Percentiles rank a stretch among this genome's conserved stretches.
Evolutionary conservation across 2,888 invertebrate species (phyloP).

Genomic region (Lasioglossum figueresi): DNA sequence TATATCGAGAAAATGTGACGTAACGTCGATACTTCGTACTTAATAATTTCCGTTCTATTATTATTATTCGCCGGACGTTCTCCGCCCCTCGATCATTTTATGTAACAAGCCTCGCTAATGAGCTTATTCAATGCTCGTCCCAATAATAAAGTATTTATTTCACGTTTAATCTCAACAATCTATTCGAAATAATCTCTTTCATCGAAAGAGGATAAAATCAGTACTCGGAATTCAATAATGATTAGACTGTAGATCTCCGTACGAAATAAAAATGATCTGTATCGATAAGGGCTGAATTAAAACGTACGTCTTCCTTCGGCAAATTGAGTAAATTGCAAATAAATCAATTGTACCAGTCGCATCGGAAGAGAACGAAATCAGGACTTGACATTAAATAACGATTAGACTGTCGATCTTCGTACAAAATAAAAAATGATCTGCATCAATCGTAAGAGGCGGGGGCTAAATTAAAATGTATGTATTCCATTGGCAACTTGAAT

Average conservation of each 20-base stretch:
- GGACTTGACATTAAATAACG: too few species aligned
- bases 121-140: background rate
- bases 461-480: too few species aligned
- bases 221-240: background rate
- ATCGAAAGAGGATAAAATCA: background rate
- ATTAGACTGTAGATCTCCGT: background rate
- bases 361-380: too few species aligned
- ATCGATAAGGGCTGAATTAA: too few species aligned
- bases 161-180: background rate
- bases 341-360: too few species aligned
- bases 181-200: too few species aligned
- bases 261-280: background rate
- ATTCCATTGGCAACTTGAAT: too few species aligned
- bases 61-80: conserved; percentile 10
- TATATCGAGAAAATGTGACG: conserved; percentile 71
- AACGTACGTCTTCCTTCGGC: background rate
- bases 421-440: too few species aligned
- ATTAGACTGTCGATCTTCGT: too few species aligned
- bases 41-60: conserved; percentile 63
- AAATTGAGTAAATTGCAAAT: too few species aligned
- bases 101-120: background rate
- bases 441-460: too few species aligned
- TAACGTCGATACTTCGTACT: conserved; percentile 67
- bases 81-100: background rate
- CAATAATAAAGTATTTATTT: background rate